Evolutionary conservation across 2,888 invertebrate genomes (phyloP).

Genomic region (Lycaena phlaeas): DNA sequence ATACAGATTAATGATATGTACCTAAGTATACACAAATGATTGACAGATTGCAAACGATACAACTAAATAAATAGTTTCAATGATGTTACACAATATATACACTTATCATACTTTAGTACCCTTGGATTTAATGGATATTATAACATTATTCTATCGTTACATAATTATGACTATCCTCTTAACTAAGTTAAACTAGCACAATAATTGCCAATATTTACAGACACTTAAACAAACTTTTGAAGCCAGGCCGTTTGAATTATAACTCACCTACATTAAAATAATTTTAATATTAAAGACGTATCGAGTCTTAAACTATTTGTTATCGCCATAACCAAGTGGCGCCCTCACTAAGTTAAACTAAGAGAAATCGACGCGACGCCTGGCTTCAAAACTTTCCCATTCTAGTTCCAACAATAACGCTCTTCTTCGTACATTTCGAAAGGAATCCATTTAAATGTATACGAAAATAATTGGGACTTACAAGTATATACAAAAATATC

Average conservation of each 20-base stretch:
- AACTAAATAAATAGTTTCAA: slow-evolving; percentile 65
- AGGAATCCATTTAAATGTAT: slow-evolving; percentile 70
- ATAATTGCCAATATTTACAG: slow-evolving; percentile 26
- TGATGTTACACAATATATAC: slow-evolving; percentile 62
- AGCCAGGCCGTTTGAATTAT: too few species aligned
- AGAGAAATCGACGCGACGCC: slow-evolving; percentile 18
- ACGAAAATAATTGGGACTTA: slow-evolving; percentile 72
- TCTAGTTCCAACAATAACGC: slow-evolving; percentile 49
- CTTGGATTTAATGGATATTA: slow-evolving; percentile 63
- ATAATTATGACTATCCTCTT: slow-evolving; percentile 47
- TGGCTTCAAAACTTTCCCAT: slow-evolving; percentile 27
- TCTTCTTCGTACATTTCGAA: slow-evolving; percentile 49
- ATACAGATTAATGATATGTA: slow-evolving; percentile 67
- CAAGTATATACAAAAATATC: slow-evolving; percentile 73
- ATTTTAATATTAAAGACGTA: too few species aligned
- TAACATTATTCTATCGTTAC: slow-evolving; percentile 54
- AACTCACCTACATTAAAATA: too few species aligned
- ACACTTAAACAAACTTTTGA: background rate
- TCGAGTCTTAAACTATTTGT: too few species aligned
- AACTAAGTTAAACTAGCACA: slow-evolving; percentile 38
- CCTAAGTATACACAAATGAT: slow-evolving; percentile 67
- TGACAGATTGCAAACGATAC: slow-evolving; percentile 59
- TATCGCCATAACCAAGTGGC: background rate
- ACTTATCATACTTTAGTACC: slow-evolving; percentile 68
- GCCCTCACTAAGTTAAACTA: background rate